Percentiles rank a stretch among this genome's conserved stretches.
Conservation (phyloP, 2,113 vertebrate species). For the Oostethus manadensis region DNA sequence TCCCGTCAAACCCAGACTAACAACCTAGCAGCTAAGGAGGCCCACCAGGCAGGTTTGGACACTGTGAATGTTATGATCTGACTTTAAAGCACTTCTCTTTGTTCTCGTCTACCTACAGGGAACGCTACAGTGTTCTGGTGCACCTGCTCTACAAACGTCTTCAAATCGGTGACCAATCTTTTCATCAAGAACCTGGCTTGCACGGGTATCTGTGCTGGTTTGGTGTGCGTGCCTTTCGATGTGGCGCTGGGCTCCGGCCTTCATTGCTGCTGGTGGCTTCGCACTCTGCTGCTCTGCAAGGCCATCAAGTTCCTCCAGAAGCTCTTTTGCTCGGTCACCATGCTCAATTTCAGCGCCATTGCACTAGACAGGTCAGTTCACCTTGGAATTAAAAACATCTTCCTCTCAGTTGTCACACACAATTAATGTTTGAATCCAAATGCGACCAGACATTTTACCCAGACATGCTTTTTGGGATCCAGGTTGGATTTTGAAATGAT, state of each 20-base stretch:
- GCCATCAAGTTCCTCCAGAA: conserved; percentile 92
- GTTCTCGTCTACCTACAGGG: conserved; percentile 65
- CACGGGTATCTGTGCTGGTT: conserved; percentile 88
- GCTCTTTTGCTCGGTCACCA: conserved; percentile 91
- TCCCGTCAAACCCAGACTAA: neutral
- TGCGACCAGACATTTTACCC: too few relatives aligned
- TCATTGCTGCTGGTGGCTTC: conserved; percentile 93
- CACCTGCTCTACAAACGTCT: conserved; percentile 86
- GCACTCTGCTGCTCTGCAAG: conserved; percentile 86
- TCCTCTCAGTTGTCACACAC: conserved; percentile 5
- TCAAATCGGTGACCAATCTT: conserved; percentile 91
- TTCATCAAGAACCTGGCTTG: conserved; percentile 96
- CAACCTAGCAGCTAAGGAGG: neutral
- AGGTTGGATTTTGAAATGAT: too few relatives aligned
- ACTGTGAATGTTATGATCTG: neutral
- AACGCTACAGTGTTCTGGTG: conserved; percentile 92
- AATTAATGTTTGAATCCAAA: too few relatives aligned
- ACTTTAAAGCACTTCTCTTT: neutral
- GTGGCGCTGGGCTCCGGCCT: conserved; percentile 85
- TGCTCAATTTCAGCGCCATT: conserved; percentile 89
- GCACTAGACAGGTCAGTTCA: conserved; percentile 70
- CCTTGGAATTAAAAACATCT: too few relatives aligned
- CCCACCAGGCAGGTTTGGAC: neutral
- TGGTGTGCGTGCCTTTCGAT: conserved; percentile 95
- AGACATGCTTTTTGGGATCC: too few relatives aligned